Evolutionary conservation across 64 coral and sea anemone species (phyloP).

Genomic region (Montipora capricornis): DNA sequence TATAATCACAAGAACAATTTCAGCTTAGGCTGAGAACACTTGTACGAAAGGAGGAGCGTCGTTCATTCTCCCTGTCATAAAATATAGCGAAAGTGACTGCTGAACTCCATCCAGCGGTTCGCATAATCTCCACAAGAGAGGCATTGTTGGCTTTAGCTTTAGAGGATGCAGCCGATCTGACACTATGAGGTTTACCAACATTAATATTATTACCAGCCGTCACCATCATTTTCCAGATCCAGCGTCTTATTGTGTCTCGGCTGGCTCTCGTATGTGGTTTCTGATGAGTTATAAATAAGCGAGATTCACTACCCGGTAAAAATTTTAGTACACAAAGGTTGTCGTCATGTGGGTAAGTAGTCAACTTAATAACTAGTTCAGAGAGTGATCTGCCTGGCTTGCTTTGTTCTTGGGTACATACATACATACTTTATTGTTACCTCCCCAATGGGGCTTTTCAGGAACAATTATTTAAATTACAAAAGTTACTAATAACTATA

Average conservation of each 20-base stretch:
- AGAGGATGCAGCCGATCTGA: not conserved
- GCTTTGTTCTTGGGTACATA: no score
- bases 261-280: constrained; percentile 64
- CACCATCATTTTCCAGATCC: constrained; percentile 3
- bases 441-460: no score
- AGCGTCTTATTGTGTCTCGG: constrained; percentile 60
- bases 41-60: not conserved
- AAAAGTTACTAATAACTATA: no score
- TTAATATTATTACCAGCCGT: not conserved
- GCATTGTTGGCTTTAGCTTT: not conserved
- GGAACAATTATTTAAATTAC: no score
- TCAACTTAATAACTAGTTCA: no score
- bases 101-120: not conserved
- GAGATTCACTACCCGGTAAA: not conserved
- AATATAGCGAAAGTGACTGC: not conserved
- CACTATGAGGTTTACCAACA: not conserved
- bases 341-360: no score
- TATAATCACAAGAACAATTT: not conserved
- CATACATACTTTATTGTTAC: no score
- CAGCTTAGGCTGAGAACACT: not conserved
- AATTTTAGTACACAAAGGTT: no score
- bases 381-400: not conserved
- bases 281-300: constrained; percentile 50
- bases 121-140: not conserved
- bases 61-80: not conserved